A percentile compares a stretch with the other conserved stretches of the same genome.
These are phyloP conservation scores for Plectropomus leopardus DNA, from an alignment of 2,113 vertebrate genomes.

Conservation along the genomic window DNA sequence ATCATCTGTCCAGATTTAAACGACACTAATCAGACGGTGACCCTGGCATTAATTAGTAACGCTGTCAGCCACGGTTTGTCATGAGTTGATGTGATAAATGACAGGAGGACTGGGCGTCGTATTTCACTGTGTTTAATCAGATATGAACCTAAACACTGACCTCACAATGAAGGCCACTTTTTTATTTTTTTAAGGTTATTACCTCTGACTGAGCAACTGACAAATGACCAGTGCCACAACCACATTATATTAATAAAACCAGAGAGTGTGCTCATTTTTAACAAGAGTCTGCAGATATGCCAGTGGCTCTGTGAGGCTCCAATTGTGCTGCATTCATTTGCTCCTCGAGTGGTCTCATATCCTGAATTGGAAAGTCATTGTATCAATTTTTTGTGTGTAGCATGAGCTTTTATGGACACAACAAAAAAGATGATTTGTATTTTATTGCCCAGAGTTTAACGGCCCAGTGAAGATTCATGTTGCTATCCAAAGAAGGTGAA, in stretches of 20 bases:
- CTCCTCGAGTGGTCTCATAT: too few species aligned
- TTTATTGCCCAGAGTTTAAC: too few species aligned
- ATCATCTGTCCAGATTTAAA: neutral
- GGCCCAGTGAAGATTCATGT: too few species aligned
- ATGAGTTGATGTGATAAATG: slow-evolving; percentile 6
- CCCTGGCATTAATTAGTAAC: slow-evolving; percentile 18
- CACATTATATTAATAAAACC: neutral
- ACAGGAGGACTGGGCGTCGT: neutral
- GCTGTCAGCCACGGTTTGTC: slow-evolving; percentile 12
- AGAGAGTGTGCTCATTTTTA: neutral
- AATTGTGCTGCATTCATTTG: too few species aligned
- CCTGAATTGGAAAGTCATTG: too few species aligned
- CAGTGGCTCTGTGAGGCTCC: neutral
- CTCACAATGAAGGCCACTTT: neutral
- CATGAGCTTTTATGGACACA: too few species aligned
- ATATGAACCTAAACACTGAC: neutral
- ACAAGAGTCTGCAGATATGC: neutral
- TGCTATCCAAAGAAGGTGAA: too few species aligned
- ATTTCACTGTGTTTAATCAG: slow-evolving; percentile 21
- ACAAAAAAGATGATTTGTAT: too few species aligned
- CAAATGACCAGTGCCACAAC: neutral
- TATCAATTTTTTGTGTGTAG: too few species aligned
- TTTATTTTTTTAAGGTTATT: neutral
- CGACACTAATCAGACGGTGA: slow-evolving; percentile 13
- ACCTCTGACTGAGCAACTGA: neutral